Evolutionary conservation across 2,113 vertebrate genomes (phyloP), one percentile per base, ranked within the genome.

Genomic region (Picathartes gymnocephalus): DNA sequence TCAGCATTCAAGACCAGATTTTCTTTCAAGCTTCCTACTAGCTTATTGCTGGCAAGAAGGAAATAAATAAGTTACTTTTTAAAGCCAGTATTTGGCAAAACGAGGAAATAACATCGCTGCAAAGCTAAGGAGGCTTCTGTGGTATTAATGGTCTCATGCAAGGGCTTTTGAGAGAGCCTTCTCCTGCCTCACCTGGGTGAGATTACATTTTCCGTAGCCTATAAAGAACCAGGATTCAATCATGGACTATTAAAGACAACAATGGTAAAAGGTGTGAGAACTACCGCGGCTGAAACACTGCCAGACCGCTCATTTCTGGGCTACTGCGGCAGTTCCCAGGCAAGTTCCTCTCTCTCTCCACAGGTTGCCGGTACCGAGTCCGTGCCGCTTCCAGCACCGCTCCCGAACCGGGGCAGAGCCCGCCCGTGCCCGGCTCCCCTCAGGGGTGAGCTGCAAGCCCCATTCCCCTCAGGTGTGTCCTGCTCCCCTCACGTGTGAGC

Each of bases 181-280:
- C 74, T 42, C 11, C 62, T 40, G 64, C 62, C 48, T 86, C 76
- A 91, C 69, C 89, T 81, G 91, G 57, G 48, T 5, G 48, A 60
- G 57, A 50, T 84, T 51, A 83, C 15, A 56, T 19, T 50, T 65
- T 30, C 25, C 42, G 15, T 9, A 82, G 93, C 57, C 87, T 30
- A 15, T 35, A 60, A 82, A 90, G 54, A 79, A 54, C 6, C 79
- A 14, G 76, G 64, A 64, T 58, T 50, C 90, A 57, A 44, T 60
- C 77, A 65, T 0, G 35, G 88, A 76, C 62, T 86, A 4, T 69
- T 72, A 73, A 73, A 70, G 88, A 74, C n/a, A 94, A 93, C 95
- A 90, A 92, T 86, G 76, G 92, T 2, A 45, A 89, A 86, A 93
- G 96, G 92, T 92, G 93, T 27, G 90, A 91, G 85, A 68, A 45